Evolutionary conservation across 37 sponge, comb jelly and placozoan species (phyloP).

Genomic region (Ephydatia muelleri): DNA sequence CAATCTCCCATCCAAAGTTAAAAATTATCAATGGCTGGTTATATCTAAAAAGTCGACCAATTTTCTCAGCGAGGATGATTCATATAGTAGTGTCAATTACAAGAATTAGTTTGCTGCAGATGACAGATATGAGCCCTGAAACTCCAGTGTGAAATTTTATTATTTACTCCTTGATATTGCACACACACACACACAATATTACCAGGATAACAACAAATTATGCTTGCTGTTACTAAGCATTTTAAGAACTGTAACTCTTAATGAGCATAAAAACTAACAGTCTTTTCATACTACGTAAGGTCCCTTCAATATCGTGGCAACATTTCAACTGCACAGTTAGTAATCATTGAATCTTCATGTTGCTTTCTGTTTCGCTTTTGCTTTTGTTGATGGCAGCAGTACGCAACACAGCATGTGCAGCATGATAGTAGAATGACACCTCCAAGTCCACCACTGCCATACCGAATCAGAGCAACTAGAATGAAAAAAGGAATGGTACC

Average conservation of each 20-base stretch:
- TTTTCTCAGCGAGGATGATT: too few relatives aligned
- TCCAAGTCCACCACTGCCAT: constrained; percentile 1
- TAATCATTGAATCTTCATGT: neutral
- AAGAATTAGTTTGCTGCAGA: neutral
- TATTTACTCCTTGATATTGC: neutral
- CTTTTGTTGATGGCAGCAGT: neutral
- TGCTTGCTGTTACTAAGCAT: neutral
- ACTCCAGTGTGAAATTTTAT: neutral
- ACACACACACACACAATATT: neutral
- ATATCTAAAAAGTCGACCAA: too few relatives aligned
- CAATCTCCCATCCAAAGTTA: too few relatives aligned
- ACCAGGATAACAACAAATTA: neutral
- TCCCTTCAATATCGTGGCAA: neutral
- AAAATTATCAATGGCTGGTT: too few relatives aligned
- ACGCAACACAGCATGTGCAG: neutral
- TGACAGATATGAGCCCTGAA: neutral
- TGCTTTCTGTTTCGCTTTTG: neutral
- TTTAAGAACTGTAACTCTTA: neutral
- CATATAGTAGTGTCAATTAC: neutral
- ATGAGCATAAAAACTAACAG: neutral
- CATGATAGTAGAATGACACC: neutral
- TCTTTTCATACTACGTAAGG: neutral
- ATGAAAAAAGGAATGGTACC: neutral
- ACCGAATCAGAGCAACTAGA: neutral
- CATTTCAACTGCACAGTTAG: neutral